These are phyloP conservation scores for Campaea margaritaria DNA, from an alignment of 2,888 invertebrate species.

Conservation along the genomic window DNA sequence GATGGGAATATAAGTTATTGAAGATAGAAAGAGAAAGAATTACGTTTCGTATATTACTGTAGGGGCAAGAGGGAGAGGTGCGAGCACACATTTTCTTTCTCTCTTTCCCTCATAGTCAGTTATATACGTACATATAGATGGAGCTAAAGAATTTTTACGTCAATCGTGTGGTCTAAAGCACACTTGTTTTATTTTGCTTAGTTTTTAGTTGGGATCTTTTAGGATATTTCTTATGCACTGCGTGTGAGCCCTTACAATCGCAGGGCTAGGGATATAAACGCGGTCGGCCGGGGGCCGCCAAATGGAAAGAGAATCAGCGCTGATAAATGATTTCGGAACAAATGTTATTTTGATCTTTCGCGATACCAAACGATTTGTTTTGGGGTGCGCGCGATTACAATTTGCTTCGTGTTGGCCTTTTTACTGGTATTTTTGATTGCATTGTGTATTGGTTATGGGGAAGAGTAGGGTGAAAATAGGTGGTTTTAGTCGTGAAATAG, in stretches of 20 bases:
- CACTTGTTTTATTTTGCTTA: too few species aligned
- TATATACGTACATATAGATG: too few species aligned
- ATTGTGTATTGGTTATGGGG: constrained; percentile 24
- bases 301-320: constrained; percentile 79
- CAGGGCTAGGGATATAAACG: constrained; percentile 49
- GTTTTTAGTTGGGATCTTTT: too few species aligned
- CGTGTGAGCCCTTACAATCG: constrained; percentile 34
- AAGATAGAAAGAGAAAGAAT: too few species aligned
- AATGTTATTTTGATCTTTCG: constrained; percentile 81
- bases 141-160: too few species aligned
- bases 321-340: constrained; percentile 83
- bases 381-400: constrained; percentile 69
- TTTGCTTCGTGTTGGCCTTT: constrained; percentile 51
- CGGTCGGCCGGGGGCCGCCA: constrained; percentile 60
- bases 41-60: too few species aligned
- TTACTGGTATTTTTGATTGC: constrained; percentile 40
- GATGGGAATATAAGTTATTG: too few species aligned
- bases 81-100: too few species aligned
- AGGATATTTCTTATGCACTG: neutral
- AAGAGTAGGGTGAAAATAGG: neutral
- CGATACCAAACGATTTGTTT: constrained; percentile 75
- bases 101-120: too few species aligned
- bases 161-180: too few species aligned
- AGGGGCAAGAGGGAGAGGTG: too few species aligned
- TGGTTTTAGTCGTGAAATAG: neutral